A percentile compares a stretch with the other conserved stretches of the same genome.
Conservation (phyloP, 1,140 invertebrate genomes). For the Drosophila elegans region DNA sequence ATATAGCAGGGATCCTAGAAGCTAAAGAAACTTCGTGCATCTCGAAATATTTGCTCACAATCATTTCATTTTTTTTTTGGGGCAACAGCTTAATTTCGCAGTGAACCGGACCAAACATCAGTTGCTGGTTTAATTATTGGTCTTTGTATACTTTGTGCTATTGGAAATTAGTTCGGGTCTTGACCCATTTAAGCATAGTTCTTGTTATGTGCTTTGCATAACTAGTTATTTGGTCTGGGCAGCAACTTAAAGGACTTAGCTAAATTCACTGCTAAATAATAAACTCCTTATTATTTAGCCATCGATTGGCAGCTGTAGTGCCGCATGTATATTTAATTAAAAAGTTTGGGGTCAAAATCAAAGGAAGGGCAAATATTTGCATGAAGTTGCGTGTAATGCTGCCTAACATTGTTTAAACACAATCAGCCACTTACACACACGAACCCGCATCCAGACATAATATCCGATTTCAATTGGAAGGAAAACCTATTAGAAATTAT, state of each 20-base stretch:
- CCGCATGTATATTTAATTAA: constrained; percentile 62
- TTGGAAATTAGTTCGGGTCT: constrained; percentile 32
- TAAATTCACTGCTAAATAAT: constrained; percentile 40
- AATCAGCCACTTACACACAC: constrained; percentile 30
- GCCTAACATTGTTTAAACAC: constrained; percentile 53
- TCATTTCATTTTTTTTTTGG: constrained; percentile 3
- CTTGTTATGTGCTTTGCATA: constrained; percentile 51
- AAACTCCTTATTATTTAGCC: constrained; percentile 39
- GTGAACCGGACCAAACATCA: constrained; percentile 15
- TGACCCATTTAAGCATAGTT: constrained; percentile 12
- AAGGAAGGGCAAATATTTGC: constrained; percentile 48
- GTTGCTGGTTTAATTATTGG: constrained; percentile 37
- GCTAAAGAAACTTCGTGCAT: constrained; percentile 29
- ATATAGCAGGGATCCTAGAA: constrained; percentile 11
- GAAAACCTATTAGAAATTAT: constrained; percentile 81
- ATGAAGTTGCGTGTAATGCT: constrained; percentile 42
- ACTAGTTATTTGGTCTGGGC: constrained; percentile 43
- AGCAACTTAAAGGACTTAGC: constrained; percentile 15
- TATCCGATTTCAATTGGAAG: constrained; percentile 73
- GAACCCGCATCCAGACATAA: constrained; percentile 43
- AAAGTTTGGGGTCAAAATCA: constrained; percentile 44
- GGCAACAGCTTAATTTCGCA: constrained; percentile 63
- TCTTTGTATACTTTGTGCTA: constrained; percentile 18
- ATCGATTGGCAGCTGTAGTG: constrained; percentile 29
- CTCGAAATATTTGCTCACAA: constrained; percentile 38